Percentiles rank a stretch among this genome's conserved stretches.
These are phyloP conservation scores for Anolis apletophallus DNA, from an alignment of 2,797 vertebrate species.

Conservation along the genomic window DNA sequence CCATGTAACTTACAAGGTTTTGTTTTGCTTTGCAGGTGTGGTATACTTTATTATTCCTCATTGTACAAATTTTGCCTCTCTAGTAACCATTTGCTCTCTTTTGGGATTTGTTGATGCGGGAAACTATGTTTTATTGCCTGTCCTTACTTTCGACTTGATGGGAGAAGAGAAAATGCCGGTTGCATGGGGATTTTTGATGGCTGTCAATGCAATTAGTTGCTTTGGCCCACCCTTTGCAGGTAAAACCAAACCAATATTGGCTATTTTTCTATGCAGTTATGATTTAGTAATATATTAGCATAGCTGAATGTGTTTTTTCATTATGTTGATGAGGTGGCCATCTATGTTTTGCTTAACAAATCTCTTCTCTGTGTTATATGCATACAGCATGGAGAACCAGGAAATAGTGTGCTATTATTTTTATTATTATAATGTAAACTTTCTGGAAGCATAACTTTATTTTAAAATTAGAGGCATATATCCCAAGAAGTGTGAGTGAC, in stretches of 20 bases:
- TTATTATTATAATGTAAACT: not conserved
- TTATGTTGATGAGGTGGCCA: not conserved
- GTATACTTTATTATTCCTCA: conserved; percentile 43
- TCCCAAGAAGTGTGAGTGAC: too few relatives aligned
- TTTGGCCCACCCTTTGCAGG: conserved; percentile 52
- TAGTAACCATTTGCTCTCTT: conserved; percentile 36
- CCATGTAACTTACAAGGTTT: not conserved
- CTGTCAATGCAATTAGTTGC: conserved; percentile 42
- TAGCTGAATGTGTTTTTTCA: not conserved
- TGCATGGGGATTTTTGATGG: conserved; percentile 62
- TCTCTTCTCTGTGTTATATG: not conserved
- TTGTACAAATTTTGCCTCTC: conserved; percentile 24
- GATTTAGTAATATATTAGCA: not conserved
- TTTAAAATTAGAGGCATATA: not conserved
- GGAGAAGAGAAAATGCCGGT: conserved; percentile 61
- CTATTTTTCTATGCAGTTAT: not conserved
- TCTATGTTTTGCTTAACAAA: not conserved
- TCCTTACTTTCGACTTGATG: conserved; percentile 66
- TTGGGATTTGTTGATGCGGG: conserved; percentile 58
- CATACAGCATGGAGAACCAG: not conserved
- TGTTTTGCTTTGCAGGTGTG: conserved; percentile 46
- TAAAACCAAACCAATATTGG: conserved; percentile 8
- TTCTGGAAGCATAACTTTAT: not conserved
- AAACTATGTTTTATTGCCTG: conserved; percentile 63
- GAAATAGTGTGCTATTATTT: not conserved